phyloP scores from a whole-genome alignment of 2,888 invertebrate species.

The Dynastes grantii region DNA sequence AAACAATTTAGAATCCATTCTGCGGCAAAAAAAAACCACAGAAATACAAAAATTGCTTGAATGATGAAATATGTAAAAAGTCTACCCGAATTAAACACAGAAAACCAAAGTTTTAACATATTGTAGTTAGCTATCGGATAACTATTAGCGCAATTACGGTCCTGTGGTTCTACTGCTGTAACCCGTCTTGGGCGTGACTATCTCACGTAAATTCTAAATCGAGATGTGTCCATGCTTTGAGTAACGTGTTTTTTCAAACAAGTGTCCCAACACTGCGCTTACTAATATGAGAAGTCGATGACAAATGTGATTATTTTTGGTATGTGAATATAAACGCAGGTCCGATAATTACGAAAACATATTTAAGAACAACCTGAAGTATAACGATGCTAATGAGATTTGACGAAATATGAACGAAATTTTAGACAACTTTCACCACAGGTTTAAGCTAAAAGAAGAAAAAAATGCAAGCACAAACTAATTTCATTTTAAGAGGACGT shows the following conservation, averaged over 20 bases:
- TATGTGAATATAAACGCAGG: conserved; percentile 15
- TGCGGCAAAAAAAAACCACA: no score
- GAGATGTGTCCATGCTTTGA: conserved; percentile 9
- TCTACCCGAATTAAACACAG: no score
- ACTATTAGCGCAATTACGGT: no score
- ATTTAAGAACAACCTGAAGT: conserved; percentile 30
- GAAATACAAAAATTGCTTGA: no score
- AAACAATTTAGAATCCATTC: no score
- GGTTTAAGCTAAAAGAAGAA: not conserved
- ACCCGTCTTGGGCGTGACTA: not conserved
- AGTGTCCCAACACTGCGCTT: conserved; percentile 1
- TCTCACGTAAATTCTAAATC: conserved; percentile 34
- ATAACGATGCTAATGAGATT: conserved; percentile 29
- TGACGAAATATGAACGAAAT: conserved; percentile 34
- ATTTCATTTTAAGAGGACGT: no score
- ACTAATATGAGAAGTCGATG: conserved; percentile 35
- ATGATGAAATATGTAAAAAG: no score
- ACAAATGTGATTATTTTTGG: conserved; percentile 43
- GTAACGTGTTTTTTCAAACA: not conserved
- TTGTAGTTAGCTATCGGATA: no score
- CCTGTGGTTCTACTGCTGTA: no score
- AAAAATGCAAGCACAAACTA: no score
- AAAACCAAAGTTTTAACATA: no score
- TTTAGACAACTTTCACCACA: not conserved
- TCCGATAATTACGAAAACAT: conserved; percentile 39